Evolutionary conservation across 2,113 vertebrate species (phyloP).

Genomic region (Perca schrenkii): DNA sequence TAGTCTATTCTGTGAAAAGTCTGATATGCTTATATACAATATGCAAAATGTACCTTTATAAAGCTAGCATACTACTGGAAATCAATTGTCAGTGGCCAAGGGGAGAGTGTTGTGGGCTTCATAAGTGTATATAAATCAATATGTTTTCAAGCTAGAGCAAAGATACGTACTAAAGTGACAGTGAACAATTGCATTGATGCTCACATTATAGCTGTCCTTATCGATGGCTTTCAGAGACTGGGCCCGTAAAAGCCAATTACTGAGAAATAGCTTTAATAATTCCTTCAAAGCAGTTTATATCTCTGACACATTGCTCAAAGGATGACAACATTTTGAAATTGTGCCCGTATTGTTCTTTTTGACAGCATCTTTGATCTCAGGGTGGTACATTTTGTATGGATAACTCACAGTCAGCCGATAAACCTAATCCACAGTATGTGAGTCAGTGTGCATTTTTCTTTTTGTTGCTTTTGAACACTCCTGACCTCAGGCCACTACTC

Average conservation of each 20-base stretch:
- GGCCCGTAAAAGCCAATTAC: not conserved
- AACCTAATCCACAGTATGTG: not conserved
- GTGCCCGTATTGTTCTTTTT: not conserved
- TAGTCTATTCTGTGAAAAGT: not conserved
- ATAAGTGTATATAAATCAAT: not conserved
- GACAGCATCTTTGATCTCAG: slow-evolving; percentile 2
- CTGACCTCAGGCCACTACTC: not conserved
- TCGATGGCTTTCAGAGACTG: not conserved
- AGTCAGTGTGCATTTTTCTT: not conserved
- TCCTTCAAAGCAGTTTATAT: not conserved
- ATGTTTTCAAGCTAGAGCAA: not conserved
- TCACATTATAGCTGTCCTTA: not conserved
- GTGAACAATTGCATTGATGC: not conserved
- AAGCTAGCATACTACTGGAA: not conserved
- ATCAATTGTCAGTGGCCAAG: not conserved
- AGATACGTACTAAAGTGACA: not conserved
- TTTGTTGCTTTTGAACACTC: slow-evolving; percentile 10
- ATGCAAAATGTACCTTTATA: not conserved
- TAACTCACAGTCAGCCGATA: not conserved
- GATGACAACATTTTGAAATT: not conserved
- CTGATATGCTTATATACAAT: not conserved
- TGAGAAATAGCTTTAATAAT: not conserved
- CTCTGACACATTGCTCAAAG: not conserved
- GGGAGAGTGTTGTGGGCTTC: not conserved
- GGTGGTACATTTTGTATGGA: not conserved